Evolutionary conservation across 2,888 invertebrate genomes (phyloP), one percentile per base, ranked within the genome.

Genomic region (Epirrita christyi): DNA sequence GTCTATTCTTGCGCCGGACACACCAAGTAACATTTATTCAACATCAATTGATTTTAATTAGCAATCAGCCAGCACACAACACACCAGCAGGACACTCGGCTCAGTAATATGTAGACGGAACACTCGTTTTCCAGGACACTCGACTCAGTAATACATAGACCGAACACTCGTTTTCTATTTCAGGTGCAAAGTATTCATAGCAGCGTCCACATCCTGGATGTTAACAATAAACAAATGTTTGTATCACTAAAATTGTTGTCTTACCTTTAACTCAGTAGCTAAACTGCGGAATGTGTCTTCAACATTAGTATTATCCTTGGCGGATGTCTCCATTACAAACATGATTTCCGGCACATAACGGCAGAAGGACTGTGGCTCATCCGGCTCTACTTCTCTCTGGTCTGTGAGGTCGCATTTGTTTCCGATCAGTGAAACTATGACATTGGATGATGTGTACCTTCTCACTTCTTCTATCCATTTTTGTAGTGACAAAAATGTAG

Each of bases 391-490:
- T 85, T 97, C 97, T 51, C 98, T 88, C 67, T 96, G 94, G 21
- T 94, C 94, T 57, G 95, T 95, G 71, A 97, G 85, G 83, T 98
- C 98, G 83, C 97, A 96, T 87, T 98, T 98, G 76, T 98, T 98
- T 7, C 98, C 99, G 63, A 99, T 97, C 67, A 99, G 90, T 40
- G 98, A 95, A 62, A 98, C 94, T 63, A 98, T 94, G 29, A 98
- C 97, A 81, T 97, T 97, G 28, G 97, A 96, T 14, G 98, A 98
- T 50, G 99, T 98, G 80, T 98, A 99, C 76, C 97, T 94, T 68
- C 98, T 93, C 1, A 99, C 97, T 93, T 99, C 99, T 79, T 98
- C 98, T 65, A 99, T 96, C 99, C 99, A 99, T 81, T 97, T 95
- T 81, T 97, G 96, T 53, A 99, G 93, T 70, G 96, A 98, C 63